phyloP scores from a whole-genome alignment of 2,113 vertebrate genomes.

The Atlantisia rogersi region DNA sequence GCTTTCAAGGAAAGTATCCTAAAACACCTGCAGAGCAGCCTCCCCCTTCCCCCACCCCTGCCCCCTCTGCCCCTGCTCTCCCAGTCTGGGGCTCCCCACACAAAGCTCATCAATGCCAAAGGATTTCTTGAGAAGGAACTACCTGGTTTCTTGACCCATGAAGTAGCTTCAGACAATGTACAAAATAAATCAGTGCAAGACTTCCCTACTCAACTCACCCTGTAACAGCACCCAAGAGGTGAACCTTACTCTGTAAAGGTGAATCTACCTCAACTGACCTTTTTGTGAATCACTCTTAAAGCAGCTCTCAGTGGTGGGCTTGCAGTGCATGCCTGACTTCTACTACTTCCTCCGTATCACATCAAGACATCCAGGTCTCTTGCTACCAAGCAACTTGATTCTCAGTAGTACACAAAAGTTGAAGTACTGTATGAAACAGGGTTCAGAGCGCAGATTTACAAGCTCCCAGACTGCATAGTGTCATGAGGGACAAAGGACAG shows the following conservation, averaged over 20 bases:
- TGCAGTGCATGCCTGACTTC: constrained; percentile 47
- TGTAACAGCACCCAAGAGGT: constrained; percentile 25
- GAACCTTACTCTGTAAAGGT: constrained; percentile 21
- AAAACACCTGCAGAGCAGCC: background rate
- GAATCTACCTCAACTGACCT: constrained; percentile 47
- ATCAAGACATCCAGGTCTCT: constrained; percentile 65
- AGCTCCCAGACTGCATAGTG: background rate
- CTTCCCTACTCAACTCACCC: background rate
- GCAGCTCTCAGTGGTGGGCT: background rate
- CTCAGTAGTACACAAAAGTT: constrained; percentile 54
- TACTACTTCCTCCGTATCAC: constrained; percentile 46
- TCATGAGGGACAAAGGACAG: constrained; percentile 33
- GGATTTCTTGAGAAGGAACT: background rate
- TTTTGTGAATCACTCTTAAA: constrained; percentile 47
- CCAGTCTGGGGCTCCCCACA: background rate
- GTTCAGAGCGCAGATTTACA: background rate
- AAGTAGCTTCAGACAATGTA: background rate
- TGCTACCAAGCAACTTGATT: constrained; percentile 53
- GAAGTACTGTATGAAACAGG: constrained; percentile 38
- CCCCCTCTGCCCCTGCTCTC: background rate
- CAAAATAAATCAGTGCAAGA: background rate
- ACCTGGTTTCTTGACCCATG: background rate
- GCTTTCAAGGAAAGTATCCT: background rate
- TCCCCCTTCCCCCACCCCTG: too few species aligned
- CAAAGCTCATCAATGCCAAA: background rate